Percentiles rank a stretch among this genome's conserved stretches.
phyloP scores from a whole-genome alignment of 2,888 invertebrate genomes.

The Melinaea menophilus region DNA sequence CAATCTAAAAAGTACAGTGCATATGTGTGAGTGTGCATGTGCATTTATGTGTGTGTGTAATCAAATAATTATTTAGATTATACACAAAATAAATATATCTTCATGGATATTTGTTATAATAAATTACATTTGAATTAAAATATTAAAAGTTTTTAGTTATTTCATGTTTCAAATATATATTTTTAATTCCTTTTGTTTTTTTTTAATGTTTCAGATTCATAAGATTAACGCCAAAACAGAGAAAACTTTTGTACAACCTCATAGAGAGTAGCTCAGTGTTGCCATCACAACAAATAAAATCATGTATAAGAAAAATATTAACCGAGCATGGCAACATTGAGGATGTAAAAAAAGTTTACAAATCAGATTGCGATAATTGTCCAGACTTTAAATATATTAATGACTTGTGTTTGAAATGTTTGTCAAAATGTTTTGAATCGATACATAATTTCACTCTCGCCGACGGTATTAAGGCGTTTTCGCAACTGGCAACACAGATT shows the following conservation, averaged over 20 bases:
- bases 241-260: conserved; percentile 62
- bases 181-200: background rate
- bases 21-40: no score
- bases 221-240: conserved; percentile 57
- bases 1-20: no score
- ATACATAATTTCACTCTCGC: conserved; percentile 57
- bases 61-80: no score
- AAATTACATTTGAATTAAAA: no score
- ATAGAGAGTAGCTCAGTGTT: conserved; percentile 52
- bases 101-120: no score
- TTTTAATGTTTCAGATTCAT: conserved; percentile 50
- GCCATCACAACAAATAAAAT: conserved; percentile 56
- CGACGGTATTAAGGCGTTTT: conserved; percentile 65
- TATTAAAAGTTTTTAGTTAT: background rate
- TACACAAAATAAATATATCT: no score
- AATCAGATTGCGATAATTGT: conserved; percentile 47
- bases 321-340: conserved; percentile 59
- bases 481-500: conserved; percentile 54
- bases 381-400: conserved; percentile 49
- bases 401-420: conserved; percentile 60
- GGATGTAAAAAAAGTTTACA: conserved; percentile 44
- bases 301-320: conserved; percentile 59
- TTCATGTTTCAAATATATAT: conserved; percentile 1
- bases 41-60: no score
- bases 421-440: conserved; percentile 55